Percentiles rank a stretch among this genome's conserved stretches.
phyloP scores from a whole-genome alignment of 1,140 invertebrate genomes.

The Trinorchestia longiramus region DNA sequence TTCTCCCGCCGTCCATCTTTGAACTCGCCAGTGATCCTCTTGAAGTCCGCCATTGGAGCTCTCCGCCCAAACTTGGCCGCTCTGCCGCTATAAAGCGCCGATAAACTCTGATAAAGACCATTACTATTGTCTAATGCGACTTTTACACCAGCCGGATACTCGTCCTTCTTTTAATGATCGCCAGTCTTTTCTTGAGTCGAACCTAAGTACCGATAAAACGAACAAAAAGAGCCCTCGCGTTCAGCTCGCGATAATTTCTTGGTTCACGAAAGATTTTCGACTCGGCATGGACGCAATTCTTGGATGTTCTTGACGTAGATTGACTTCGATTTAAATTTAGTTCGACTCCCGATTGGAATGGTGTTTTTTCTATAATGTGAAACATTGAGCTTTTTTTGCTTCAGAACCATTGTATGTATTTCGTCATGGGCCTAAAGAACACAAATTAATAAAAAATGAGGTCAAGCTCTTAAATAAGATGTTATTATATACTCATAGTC shows the following conservation, averaged over 20 bases:
- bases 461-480: too few species aligned
- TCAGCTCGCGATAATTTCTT: constrained; percentile 9
- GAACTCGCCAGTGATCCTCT: not conserved
- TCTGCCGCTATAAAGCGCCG: constrained; percentile 41
- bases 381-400: too few species aligned
- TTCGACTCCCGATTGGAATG: not conserved
- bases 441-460: too few species aligned
- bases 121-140: constrained; percentile 55
- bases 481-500: too few species aligned
- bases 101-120: constrained; percentile 49
- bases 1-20: not conserved
- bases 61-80: not conserved
- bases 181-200: constrained; percentile 50
- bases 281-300: not conserved
- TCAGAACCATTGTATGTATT: too few species aligned
- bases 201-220: constrained; percentile 37
- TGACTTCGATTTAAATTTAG: not conserved
- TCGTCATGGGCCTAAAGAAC: too few species aligned
- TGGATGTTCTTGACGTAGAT: not conserved
- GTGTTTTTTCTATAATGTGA: too few species aligned
- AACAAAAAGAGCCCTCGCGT: not conserved
- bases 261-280: not conserved
- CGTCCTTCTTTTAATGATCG: constrained; percentile 54
- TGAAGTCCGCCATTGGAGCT: constrained; percentile 24
- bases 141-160: constrained; percentile 45